Evolutionary conservation across 2,888 invertebrate species (phyloP).

Genomic region (Drosophila sordidula): DNA sequence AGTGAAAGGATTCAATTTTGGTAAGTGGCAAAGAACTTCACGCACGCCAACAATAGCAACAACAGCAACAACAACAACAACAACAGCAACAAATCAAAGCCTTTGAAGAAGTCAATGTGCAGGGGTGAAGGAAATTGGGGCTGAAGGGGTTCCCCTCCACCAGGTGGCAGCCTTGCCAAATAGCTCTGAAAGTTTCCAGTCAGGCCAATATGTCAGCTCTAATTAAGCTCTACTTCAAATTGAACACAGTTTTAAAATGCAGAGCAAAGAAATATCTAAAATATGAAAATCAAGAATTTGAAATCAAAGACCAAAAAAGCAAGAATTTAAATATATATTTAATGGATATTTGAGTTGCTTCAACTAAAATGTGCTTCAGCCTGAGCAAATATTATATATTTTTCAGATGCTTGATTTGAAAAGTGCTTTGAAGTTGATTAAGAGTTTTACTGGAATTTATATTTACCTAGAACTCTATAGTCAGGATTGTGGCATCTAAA

Average conservation of each 20-base stretch:
- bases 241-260: neutral
- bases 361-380: no score
- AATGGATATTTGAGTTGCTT: no score
- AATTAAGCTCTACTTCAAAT: no score
- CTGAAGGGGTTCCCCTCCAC: no score
- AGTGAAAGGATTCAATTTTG: conserved; percentile 76
- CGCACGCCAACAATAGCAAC: conserved; percentile 50
- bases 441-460: no score
- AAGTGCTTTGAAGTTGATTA: no score
- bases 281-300: neutral
- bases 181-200: conserved; percentile 33
- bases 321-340: no score
- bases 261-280: neutral
- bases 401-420: no score
- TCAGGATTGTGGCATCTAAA: no score
- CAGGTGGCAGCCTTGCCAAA: conserved; percentile 41
- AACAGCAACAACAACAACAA: conserved; percentile 58
- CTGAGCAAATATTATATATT: no score
- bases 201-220: neutral
- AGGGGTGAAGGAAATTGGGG: neutral
- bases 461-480: no score
- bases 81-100: conserved; percentile 68
- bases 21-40: conserved; percentile 37
- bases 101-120: conserved; percentile 49
- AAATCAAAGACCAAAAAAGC: neutral